Conservation (phyloP, 2,888 invertebrate species). For the Auanema sp. region DNA sequence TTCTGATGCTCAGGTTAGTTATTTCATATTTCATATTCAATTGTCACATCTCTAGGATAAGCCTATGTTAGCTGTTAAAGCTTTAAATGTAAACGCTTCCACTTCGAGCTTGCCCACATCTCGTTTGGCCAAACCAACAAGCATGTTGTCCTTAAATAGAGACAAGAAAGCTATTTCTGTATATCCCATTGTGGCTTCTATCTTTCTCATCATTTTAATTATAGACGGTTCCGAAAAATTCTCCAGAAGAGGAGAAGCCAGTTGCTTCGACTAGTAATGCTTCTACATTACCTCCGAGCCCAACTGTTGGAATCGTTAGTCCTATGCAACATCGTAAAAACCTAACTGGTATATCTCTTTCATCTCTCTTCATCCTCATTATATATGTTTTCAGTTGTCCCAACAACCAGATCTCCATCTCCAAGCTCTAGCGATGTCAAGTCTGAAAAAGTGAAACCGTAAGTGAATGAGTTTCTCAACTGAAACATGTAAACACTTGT, state of each 20-base stretch:
- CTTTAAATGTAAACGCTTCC: constrained; percentile 12
- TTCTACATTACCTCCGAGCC: too few relatives aligned
- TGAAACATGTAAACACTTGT: constrained; percentile 1
- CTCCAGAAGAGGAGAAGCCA: constrained; percentile 16
- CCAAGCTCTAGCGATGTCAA: background rate
- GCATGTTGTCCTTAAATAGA: background rate
- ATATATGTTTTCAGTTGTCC: background rate
- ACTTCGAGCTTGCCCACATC: constrained; percentile 25
- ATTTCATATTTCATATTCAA: background rate
- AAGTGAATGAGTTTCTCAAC: background rate
- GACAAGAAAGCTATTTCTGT: background rate
- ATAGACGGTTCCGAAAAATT: background rate
- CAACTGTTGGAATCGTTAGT: constrained; percentile 73
- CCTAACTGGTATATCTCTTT: background rate
- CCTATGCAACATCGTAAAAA: constrained; percentile 70
- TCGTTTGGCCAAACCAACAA: constrained; percentile 19
- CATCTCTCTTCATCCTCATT: background rate
- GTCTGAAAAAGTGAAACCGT: background rate
- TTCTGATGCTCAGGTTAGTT: background rate
- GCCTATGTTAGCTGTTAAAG: constrained; percentile 50
- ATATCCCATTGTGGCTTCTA: background rate
- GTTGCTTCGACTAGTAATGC: constrained; percentile 17
- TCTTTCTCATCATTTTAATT: constrained; percentile 3
- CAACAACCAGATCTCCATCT: background rate
- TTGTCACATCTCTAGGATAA: constrained; percentile 25